These are phyloP conservation scores for Urosaurus nigricauda DNA, from an alignment of 2,797 vertebrate genomes.

Conservation along the genomic window DNA sequence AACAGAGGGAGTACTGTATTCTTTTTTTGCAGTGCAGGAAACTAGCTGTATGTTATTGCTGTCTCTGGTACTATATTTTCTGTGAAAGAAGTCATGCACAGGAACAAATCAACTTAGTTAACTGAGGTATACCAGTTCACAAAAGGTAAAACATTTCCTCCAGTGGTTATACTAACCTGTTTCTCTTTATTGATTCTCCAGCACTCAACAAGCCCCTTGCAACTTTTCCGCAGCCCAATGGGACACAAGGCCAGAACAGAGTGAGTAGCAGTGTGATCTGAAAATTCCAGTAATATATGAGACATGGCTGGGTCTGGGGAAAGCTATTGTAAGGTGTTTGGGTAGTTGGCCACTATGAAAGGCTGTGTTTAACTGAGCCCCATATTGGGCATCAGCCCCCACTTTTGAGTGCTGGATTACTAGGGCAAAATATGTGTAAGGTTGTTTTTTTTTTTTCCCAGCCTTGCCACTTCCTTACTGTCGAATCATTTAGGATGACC, in stretches of 20 bases:
- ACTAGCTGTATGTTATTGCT: too few species aligned
- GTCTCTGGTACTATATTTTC: too few species aligned
- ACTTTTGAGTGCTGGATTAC: background rate
- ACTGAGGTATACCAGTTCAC: background rate
- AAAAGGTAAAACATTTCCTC: background rate
- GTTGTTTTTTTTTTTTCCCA: background rate
- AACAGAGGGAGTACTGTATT: too few species aligned
- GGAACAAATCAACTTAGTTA: too few species aligned
- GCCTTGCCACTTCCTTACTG: background rate
- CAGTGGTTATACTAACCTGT: background rate
- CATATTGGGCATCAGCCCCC: background rate
- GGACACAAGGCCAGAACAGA: slow-evolving; percentile 47
- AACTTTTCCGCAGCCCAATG: slow-evolving; percentile 44
- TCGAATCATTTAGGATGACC: background rate
- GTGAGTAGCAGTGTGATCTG: slow-evolving; percentile 36
- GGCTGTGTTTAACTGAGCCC: background rate
- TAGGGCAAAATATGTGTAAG: background rate
- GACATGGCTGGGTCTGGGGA: background rate
- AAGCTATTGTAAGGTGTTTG: background rate
- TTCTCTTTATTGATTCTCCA: slow-evolving; percentile 13
- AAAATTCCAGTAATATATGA: background rate
- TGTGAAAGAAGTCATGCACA: too few species aligned
- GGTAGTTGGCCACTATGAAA: too few species aligned
- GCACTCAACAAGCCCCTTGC: slow-evolving; percentile 53
- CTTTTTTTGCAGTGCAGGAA: too few species aligned